Conservation (phyloP, 1,140 invertebrate genomes). For the Ridgeia piscesae region DNA sequence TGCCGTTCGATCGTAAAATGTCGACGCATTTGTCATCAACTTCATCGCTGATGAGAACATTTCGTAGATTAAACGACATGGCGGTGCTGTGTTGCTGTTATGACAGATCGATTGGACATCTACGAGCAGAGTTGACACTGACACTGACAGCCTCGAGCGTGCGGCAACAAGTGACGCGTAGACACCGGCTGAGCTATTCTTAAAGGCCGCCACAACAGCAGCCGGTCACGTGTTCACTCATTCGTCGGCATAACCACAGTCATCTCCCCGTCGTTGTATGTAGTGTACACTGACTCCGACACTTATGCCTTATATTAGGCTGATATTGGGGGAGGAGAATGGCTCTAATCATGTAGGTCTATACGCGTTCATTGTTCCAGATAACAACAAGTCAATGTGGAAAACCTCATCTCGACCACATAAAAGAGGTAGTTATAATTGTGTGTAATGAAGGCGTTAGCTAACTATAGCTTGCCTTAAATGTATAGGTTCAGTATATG, state of each 20-base stretch:
- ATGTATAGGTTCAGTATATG: no score
- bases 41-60: conserved; percentile 88
- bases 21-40: conserved; percentile 83
- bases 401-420: no score
- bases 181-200: background rate
- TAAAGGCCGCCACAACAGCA: background rate
- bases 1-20: conserved; percentile 74
- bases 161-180: background rate
- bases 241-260: background rate
- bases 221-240: background rate
- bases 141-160: background rate
- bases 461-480: no score
- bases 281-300: background rate
- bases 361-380: no score
- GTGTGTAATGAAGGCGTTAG: no score
- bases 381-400: no score
- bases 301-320: no score
- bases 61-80: conserved; percentile 56
- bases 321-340: no score
- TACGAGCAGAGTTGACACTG: background rate
- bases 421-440: no score
- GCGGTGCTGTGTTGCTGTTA: conserved; percentile 35
- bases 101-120: background rate
- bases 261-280: background rate
- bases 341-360: no score